Percentiles rank a stretch among this genome's conserved stretches.
Conservation (phyloP, 2,888 invertebrate genomes). For the Platycheirus albimanus region DNA sequence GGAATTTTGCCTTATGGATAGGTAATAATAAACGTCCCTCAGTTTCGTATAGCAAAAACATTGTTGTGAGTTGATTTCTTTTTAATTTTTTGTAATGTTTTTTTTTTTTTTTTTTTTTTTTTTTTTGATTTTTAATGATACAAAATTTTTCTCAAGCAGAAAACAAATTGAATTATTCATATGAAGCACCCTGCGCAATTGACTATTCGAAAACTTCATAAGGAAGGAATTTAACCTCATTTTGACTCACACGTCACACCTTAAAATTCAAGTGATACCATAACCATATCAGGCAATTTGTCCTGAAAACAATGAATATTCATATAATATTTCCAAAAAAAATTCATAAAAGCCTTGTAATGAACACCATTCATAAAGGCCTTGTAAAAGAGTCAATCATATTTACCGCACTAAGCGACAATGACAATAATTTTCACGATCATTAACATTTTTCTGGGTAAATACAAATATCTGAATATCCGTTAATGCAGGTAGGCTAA, state of each 20-base stretch:
- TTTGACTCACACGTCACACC: neutral
- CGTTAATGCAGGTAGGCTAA: conserved; percentile 35
- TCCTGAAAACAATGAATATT: neutral
- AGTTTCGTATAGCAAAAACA: too few species aligned
- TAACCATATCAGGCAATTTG: neutral
- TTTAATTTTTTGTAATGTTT: too few species aligned
- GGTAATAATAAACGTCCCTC: too few species aligned
- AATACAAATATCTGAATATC: neutral
- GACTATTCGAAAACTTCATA: too few species aligned
- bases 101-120: too few species aligned
- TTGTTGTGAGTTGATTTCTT: too few species aligned
- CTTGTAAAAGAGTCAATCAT: neutral
- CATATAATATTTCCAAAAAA: neutral
- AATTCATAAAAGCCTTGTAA: neutral
- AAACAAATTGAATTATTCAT: too few species aligned
- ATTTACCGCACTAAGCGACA: neutral
- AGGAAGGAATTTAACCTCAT: too few species aligned
- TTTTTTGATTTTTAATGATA: too few species aligned
- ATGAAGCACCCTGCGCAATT: too few species aligned
- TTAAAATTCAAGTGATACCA: neutral
- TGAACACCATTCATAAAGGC: neutral
- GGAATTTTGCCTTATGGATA: too few species aligned
- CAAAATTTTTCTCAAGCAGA: too few species aligned
- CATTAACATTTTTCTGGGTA: conserved; percentile 8
- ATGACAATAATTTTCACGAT: neutral